These are phyloP conservation scores for Parazoanthus swiftii DNA, from an alignment of 92 coral and sea anemone genomes.

Conservation along the genomic window DNA sequence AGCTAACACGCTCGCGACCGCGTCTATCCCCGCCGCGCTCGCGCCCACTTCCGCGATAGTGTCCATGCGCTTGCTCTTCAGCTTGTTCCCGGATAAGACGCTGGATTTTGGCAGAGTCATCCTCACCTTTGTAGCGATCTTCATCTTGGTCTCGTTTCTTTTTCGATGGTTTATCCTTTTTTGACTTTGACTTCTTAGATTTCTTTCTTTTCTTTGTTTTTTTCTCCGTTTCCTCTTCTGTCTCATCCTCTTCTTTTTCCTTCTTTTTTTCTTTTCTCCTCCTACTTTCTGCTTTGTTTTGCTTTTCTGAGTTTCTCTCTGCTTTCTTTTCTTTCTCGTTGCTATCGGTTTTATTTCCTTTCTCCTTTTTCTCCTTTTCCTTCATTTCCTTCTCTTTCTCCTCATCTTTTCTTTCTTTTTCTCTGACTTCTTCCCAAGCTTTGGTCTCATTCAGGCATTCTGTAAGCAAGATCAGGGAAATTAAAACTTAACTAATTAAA, in stretches of 20 bases:
- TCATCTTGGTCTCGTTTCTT: constrained; percentile 8
- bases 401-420: constrained; percentile 19
- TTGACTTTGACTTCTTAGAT: neutral
- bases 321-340: constrained; percentile 20
- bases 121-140: constrained; percentile 34
- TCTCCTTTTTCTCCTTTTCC: constrained; percentile 36
- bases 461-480: neutral
- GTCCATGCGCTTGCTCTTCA: constrained; percentile 55
- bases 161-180: neutral
- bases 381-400: constrained; percentile 2
- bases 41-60: constrained; percentile 17
- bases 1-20: constrained; percentile 29
- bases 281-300: neutral
- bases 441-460: constrained; percentile 32
- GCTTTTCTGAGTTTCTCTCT: neutral
- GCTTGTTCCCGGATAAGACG: constrained; percentile 75
- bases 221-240: constrained; percentile 19
- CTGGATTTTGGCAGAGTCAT: constrained; percentile 65
- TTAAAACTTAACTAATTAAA: neutral
- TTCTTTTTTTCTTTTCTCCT: constrained; percentile 2
- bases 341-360: neutral
- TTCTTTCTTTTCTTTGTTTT: constrained; percentile 27
- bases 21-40: constrained; percentile 4
- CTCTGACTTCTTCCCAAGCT: constrained; percentile 30
- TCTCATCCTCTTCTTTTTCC: constrained; percentile 33